These are phyloP conservation scores for Amorpha juglandis DNA, from an alignment of 2,888 invertebrate species.

Conservation along the genomic window DNA sequence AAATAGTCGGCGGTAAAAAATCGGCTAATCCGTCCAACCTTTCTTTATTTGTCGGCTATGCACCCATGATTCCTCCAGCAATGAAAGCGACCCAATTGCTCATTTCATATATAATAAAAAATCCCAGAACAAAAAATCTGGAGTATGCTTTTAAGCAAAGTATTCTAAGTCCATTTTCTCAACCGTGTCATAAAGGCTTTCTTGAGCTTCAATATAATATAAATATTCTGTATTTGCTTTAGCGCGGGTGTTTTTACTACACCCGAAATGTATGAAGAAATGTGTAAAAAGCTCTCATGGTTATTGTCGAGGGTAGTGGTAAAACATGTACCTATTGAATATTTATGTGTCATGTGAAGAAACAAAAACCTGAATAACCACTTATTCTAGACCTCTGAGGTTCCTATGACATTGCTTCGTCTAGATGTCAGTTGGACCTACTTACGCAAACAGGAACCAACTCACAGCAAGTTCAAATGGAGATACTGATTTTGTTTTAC, in stretches of 20 bases:
- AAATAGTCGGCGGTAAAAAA: no score
- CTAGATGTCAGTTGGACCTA: no score
- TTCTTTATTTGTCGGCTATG: no score
- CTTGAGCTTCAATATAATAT: background rate
- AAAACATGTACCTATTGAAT: constrained; percentile 5
- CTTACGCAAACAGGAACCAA: no score
- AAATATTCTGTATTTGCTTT: background rate
- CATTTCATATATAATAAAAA: no score
- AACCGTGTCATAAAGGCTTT: background rate
- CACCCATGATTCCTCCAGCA: no score
- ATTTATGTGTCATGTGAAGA: constrained; percentile 3
- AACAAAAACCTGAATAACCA: background rate
- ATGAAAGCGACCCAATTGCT: no score
- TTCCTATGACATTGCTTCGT: no score
- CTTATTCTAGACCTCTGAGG: background rate
- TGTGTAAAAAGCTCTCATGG: background rate
- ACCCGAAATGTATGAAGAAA: background rate
- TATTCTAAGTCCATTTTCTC: background rate
- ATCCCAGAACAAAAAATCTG: background rate
- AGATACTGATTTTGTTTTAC: no score
- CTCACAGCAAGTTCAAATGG: no score
- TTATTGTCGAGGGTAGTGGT: constrained; percentile 6
- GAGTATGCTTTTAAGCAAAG: constrained; percentile 3
- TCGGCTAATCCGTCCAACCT: no score
- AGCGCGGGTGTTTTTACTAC: background rate